Conservation (phyloP, 2,888 invertebrate genomes). For the Ennomos quercinarius region DNA sequence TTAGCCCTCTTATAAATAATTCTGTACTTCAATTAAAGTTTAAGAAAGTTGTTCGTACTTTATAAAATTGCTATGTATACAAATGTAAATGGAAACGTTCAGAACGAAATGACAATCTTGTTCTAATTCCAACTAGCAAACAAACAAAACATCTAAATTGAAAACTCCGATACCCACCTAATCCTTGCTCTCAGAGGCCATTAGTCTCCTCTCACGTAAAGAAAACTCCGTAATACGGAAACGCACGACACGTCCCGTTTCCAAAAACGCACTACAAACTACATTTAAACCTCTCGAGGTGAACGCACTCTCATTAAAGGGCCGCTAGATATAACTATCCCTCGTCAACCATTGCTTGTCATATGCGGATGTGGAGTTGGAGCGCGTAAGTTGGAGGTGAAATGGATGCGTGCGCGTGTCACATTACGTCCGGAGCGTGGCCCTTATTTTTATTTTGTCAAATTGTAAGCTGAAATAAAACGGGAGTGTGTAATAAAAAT, state of each 20-base stretch:
- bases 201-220: constrained; percentile 43
- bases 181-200: constrained; percentile 43
- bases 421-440: constrained; percentile 60
- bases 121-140: constrained; percentile 13
- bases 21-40: too few species aligned
- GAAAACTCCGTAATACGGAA: constrained; percentile 69
- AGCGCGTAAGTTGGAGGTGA: constrained; percentile 30
- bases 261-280: constrained; percentile 72
- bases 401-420: constrained; percentile 59
- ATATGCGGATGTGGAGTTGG: constrained; percentile 1
- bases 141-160: constrained; percentile 11
- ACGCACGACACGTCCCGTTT: constrained; percentile 64
- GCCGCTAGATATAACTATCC: constrained; percentile 65
- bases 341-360: constrained; percentile 53
- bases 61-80: too few species aligned
- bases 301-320: constrained; percentile 82
- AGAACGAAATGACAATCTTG: not conserved
- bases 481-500: constrained; percentile 82
- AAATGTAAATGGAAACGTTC: too few species aligned
- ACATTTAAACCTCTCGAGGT: constrained; percentile 70
- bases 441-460: constrained; percentile 84
- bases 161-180: constrained; percentile 19
- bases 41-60: too few species aligned
- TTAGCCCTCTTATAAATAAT: too few species aligned
- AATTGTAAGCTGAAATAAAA: constrained; percentile 84